Evolutionary conservation across 2,113 vertebrate species (phyloP).

Genomic region (Rhadina sibilatrix): DNA sequence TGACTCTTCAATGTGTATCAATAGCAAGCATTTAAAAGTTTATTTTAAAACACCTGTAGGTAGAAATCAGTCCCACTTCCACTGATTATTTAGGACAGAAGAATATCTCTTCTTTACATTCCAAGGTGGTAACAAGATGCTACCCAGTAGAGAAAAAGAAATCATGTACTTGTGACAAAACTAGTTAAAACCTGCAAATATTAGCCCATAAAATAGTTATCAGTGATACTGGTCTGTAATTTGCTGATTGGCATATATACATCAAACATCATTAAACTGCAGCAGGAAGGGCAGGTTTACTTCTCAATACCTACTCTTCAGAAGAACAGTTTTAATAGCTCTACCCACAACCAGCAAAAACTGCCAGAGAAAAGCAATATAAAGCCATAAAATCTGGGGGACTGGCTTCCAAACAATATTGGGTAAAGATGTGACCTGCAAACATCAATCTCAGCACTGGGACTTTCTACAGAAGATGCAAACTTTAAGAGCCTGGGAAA

Average conservation of each 20-base stretch:
- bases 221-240: neutral
- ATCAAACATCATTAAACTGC: neutral
- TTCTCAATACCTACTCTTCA: neutral
- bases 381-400: neutral
- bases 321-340: neutral
- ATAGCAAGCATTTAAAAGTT: neutral
- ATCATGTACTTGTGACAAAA: neutral
- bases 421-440: neutral
- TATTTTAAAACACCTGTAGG: neutral
- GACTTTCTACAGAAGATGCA: neutral
- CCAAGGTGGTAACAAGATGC: neutral
- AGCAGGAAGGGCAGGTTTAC: neutral
- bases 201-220: neutral
- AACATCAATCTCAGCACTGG: neutral
- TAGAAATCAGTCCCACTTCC: neutral
- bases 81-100: neutral
- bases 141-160: neutral
- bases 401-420: neutral
- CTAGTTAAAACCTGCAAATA: neutral
- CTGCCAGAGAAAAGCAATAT: neutral
- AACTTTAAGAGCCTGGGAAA: neutral
- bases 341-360: neutral
- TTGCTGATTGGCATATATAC: neutral
- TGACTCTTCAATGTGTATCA: neutral
- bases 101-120: neutral